Conservation (phyloP, 2,797 vertebrate species). For the Tenualosa ilisha region DNA sequence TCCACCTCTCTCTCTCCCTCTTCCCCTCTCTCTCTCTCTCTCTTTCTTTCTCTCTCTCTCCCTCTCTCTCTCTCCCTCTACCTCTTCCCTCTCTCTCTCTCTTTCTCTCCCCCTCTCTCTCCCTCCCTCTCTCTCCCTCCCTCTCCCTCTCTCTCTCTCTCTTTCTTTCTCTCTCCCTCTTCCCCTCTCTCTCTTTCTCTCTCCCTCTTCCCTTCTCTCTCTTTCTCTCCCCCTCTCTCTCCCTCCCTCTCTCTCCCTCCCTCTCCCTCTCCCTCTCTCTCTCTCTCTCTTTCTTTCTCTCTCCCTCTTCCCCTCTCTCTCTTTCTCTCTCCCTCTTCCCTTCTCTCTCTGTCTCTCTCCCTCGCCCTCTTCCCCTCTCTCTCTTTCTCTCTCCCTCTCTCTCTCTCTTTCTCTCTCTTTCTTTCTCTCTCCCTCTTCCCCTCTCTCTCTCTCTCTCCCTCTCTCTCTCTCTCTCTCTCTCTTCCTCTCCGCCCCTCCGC, state of each 20-base stretch:
- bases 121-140: no score
- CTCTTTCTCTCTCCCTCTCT: background rate
- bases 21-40: background rate
- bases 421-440: no score
- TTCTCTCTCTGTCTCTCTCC: no score
- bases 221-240: background rate
- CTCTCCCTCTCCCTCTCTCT: background rate
- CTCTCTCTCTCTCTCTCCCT: background rate
- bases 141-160: no score
- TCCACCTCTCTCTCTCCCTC: background rate
- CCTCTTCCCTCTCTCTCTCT: background rate
- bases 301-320: background rate
- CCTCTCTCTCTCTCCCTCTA: no score
- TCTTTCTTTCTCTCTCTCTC: background rate
- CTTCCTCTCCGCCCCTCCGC: no score
- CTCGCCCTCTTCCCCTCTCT: background rate
- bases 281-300: background rate
- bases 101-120: background rate
- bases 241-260: background rate
- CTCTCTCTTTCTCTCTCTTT: background rate
- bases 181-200: background rate
- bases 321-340: background rate
- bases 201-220: background rate
- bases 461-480: no score
- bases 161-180: background rate